phyloP scores from a whole-genome alignment of 2,888 invertebrate species.

The Stegophylla sp. region DNA sequence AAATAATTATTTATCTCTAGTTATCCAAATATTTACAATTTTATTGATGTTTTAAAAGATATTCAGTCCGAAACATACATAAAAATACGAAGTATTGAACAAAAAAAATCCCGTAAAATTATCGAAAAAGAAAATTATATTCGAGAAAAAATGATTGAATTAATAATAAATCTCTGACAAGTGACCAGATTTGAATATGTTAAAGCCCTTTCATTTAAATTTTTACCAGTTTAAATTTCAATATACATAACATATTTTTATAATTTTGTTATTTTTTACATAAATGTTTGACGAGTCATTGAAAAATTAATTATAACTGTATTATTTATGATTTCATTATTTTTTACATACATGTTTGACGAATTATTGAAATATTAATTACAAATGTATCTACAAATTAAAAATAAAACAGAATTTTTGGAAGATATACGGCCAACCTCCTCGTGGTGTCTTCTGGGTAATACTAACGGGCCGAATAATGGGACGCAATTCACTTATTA shows the following conservation, averaged over 20 bases:
- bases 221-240: not conserved
- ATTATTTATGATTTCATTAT: no score
- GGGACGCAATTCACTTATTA: not conserved
- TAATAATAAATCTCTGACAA: slow-evolving; percentile 16
- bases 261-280: not conserved
- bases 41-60: not conserved
- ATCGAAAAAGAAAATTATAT: not conserved
- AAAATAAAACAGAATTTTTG: not conserved
- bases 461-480: no score
- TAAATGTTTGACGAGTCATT: not conserved
- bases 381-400: not conserved
- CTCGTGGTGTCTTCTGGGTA: slow-evolving; percentile 8
- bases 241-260: not conserved
- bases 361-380: not conserved
- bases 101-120: not conserved
- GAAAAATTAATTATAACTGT: no score
- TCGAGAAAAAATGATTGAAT: slow-evolving; percentile 3
- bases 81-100: not conserved
- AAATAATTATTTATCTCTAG: not conserved
- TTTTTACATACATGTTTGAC: not conserved
- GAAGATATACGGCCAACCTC: slow-evolving; percentile 5
- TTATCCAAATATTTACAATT: slow-evolving; percentile 9
- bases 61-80: not conserved
- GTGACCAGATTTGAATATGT: not conserved
- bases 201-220: slow-evolving; percentile 1